Percentiles rank a stretch among this genome's conserved stretches.
These are phyloP conservation scores for Ctenomys sociabilis DNA, from an alignment of 2,113 vertebrate genomes.

Conservation along the genomic window DNA sequence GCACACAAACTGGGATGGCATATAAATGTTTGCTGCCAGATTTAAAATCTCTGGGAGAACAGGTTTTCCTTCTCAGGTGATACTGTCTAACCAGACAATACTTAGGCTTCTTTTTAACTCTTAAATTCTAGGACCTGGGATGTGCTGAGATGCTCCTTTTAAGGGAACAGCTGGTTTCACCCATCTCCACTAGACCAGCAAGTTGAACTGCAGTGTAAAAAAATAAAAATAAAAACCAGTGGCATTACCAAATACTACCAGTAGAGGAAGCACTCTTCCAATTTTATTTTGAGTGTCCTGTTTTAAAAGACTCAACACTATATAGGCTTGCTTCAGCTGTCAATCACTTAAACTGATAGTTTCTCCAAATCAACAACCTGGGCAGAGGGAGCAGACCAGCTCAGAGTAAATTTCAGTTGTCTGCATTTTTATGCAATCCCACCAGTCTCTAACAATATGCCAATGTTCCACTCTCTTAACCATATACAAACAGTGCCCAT, in stretches of 20 bases:
- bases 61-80: background rate
- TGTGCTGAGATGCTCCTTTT: background rate
- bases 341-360: background rate
- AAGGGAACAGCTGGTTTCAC: background rate
- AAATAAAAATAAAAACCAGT: background rate
- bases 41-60: background rate
- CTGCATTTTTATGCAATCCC: background rate
- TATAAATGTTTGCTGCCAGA: background rate
- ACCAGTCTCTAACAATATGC: background rate
- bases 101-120: background rate
- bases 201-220: background rate
- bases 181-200: background rate
- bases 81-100: background rate
- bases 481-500: background rate
- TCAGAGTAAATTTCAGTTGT: background rate
- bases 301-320: background rate
- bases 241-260: background rate
- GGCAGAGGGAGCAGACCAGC: background rate
- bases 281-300: background rate
- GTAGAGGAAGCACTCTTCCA: background rate
- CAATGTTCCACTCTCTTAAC: background rate
- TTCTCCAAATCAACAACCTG: background rate
- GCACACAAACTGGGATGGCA: background rate
- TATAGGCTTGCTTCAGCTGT: background rate
- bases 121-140: background rate